Conservation (phyloP, 2,888 invertebrate genomes). For the Trichogramma dendrolimi region DNA sequence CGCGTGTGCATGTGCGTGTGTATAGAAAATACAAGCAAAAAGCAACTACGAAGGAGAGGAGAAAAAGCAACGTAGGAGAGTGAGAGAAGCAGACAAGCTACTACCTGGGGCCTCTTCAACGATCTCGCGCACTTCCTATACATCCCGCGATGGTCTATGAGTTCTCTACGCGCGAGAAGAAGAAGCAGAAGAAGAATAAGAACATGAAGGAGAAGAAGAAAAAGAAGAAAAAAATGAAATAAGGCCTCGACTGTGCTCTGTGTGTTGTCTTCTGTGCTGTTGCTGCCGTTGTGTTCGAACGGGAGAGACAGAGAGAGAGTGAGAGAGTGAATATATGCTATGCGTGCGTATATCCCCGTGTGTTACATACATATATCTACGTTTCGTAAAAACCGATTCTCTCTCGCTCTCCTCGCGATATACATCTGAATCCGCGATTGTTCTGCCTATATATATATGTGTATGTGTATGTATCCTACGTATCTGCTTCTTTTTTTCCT, state of each 20-base stretch:
- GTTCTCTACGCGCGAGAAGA: too few relatives aligned
- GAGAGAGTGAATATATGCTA: too few relatives aligned
- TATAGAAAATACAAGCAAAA: not conserved
- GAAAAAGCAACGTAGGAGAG: not conserved
- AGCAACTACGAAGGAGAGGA: not conserved
- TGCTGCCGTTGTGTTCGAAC: not conserved
- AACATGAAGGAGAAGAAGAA: too few relatives aligned
- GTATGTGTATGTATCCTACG: not conserved
- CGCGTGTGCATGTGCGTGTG: too few relatives aligned
- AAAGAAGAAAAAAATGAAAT: not conserved
- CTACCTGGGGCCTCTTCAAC: constrained; percentile 9
- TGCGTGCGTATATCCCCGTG: too few relatives aligned
- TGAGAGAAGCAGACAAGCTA: not conserved
- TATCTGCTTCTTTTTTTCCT: not conserved
- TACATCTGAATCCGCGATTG: constrained; percentile 15
- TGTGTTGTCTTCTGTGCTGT: not conserved
- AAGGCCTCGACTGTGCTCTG: constrained; percentile 6
- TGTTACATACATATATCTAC: too few relatives aligned
- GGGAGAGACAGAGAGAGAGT: not conserved
- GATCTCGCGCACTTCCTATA: constrained; percentile 12
- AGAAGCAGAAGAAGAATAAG: too few relatives aligned
- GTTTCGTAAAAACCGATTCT: too few relatives aligned
- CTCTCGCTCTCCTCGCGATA: not conserved
- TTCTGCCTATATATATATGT: constrained; percentile 11
- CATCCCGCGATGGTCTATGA: not conserved